Base-by-base conservation (phyloP, 53 echinoderm and acorn worm genomes). In the Glandiceps talaboti region DNA sequence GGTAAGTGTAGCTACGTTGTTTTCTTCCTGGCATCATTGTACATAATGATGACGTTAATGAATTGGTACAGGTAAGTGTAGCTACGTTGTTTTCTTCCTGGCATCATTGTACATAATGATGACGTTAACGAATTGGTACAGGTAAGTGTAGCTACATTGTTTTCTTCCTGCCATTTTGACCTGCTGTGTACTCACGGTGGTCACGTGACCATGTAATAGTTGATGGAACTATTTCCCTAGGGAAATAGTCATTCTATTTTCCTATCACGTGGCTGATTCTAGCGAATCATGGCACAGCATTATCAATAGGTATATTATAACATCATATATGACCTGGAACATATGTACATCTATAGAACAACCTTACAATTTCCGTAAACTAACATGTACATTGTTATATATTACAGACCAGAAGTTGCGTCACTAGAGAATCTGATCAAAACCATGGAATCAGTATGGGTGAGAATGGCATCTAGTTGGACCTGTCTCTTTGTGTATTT, bases 11-110 rank as follows among this genome's bases (percentile, higher is more conserved):
- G n/a, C n/a, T n/a, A 99, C 73, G 29, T 91, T 27, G 93, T 89
- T 30, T 87, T 99, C 77, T 79, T 91, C 6, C 84, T 99, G 77
- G 99, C 99, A 31, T 91, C 93, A 26, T 85, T 94, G 25, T 99
- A 91, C 75, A 87, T 94, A 29, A 99, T 99, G 99, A 99, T 99
- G 99, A 93, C 93, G 1, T 87, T 99, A 33, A 99, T 93, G 0
- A 99, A 99, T 82, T 99, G 99, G 99, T 99, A 99, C 73, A 91
- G 89, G 99, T 99, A n/a, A n/a, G n/a, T n/a, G n/a, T n/a, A n/a
- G n/a, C n/a, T n/a, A 99, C 73, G 29, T 91, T 27, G 93, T 89
- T 30, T 87, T 99, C 77, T 79, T 91, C 6, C 84, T 99, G 77
- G 99, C 99, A 31, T 91, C 93, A 26, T 85, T 94, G 25, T 99